Evolutionary conservation across 2,113 vertebrate genomes (phyloP).

Genomic region (Crotalus helleri): DNA sequence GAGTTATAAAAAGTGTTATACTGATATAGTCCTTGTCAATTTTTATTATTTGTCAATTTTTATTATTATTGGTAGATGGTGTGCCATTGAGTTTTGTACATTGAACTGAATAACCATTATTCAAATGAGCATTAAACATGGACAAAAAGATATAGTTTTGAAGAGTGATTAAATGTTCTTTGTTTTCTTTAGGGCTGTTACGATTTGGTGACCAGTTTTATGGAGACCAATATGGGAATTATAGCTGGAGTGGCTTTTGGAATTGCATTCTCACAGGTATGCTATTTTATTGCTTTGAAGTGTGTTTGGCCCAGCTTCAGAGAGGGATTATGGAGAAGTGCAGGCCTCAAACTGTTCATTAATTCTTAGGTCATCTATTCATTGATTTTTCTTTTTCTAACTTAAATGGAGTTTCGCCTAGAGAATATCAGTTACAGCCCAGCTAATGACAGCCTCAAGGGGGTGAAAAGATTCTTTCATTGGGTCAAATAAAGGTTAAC

Average conservation of each 20-base stretch:
- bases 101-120: neutral
- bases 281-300: neutral
- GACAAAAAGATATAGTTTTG: neutral
- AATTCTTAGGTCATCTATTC: slow-evolving; percentile 73
- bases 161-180: slow-evolving; percentile 42
- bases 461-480: slow-evolving; percentile 62
- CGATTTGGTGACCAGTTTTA: slow-evolving; percentile 91
- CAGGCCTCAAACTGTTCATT: slow-evolving; percentile 62
- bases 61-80: neutral
- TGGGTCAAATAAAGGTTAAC: slow-evolving; percentile 76
- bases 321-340: slow-evolving; percentile 60
- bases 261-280: slow-evolving; percentile 96
- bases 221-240: slow-evolving; percentile 95
- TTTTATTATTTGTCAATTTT: neutral
- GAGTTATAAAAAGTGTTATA: neutral
- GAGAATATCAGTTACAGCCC: slow-evolving; percentile 73
- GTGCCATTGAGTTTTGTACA: slow-evolving; percentile 10
- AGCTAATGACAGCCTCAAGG: slow-evolving; percentile 71
- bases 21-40: neutral
- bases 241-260: slow-evolving; percentile 96
- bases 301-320: slow-evolving; percentile 32
- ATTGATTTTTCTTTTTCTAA: slow-evolving; percentile 77
- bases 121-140: neutral
- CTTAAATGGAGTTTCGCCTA: slow-evolving; percentile 75
- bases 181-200: slow-evolving; percentile 85